phyloP scores from a whole-genome alignment of 1,140 invertebrate species.

The Teleogryllus occipitalis region DNA sequence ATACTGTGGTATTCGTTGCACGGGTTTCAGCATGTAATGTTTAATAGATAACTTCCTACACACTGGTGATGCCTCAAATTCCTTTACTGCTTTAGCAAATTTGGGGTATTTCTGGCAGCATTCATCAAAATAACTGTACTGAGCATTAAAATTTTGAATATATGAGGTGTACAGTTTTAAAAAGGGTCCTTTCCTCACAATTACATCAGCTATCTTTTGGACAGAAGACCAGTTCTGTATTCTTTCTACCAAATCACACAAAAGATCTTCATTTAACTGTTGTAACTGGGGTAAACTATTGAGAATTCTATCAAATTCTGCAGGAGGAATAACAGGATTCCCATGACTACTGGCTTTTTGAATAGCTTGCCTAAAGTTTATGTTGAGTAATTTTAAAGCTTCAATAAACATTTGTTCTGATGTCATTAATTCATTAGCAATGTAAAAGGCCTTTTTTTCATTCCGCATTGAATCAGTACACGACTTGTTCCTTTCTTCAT shows the following conservation, averaged over 20 bases:
- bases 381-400: conserved; percentile 57
- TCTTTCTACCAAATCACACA: conserved; percentile 53
- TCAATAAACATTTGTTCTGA: conserved; percentile 64
- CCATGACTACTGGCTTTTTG: conserved; percentile 38
- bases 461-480: conserved; percentile 29
- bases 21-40: conserved; percentile 69
- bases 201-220: conserved; percentile 60
- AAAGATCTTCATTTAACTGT: conserved; percentile 54
- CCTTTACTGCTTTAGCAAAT: conserved; percentile 51
- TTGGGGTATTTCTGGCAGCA: conserved; percentile 49
- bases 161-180: conserved; percentile 65
- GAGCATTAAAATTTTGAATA: conserved; percentile 59
- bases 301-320: conserved; percentile 48
- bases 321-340: conserved; percentile 41
- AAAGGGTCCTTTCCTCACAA: conserved; percentile 67
- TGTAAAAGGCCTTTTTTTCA: conserved; percentile 42
- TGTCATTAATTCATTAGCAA: conserved; percentile 58
- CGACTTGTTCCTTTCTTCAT: conserved; percentile 8
- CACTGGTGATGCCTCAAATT: conserved; percentile 55
- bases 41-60: conserved; percentile 56
- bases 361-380: conserved; percentile 51
- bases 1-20: conserved; percentile 65
- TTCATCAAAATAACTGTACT: conserved; percentile 52
- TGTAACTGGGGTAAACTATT: conserved; percentile 49
- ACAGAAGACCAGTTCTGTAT: conserved; percentile 51